Evolutionary conservation across 2,888 invertebrate species (phyloP).

Genomic region (Dinocampus coccinellae): DNA sequence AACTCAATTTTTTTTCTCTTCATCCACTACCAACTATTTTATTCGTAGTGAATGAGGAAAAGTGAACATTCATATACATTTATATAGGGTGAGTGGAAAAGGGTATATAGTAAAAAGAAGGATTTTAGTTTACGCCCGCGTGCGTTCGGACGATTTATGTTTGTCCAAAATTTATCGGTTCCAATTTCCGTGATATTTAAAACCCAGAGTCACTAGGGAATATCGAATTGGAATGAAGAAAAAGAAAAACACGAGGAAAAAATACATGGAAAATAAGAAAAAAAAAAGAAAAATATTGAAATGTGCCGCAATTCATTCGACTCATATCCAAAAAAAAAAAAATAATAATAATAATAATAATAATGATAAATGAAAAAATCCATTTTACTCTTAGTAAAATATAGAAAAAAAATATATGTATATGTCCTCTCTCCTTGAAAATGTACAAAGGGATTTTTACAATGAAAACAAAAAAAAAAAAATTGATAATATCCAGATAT

Average conservation of each 20-base stretch:
- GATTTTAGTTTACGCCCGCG: conserved; percentile 52
- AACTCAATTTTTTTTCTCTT: conserved; percentile 20
- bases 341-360: too few relatives aligned
- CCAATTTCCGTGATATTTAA: conserved; percentile 65
- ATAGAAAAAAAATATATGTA: background rate
- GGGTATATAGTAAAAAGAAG: background rate
- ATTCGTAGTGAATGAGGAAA: conserved; percentile 21
- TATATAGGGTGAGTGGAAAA: conserved; percentile 28
- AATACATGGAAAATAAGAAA: background rate
- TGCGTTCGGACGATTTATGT: conserved; percentile 57
- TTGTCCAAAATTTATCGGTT: conserved; percentile 60
- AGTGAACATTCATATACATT: conserved; percentile 1
- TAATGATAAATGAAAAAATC: too few relatives aligned
- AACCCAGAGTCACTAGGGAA: conserved; percentile 34
- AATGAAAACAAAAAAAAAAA: too few relatives aligned
- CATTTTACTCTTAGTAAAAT: background rate
- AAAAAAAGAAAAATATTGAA: background rate
- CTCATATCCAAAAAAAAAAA: background rate
- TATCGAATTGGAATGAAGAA: conserved; percentile 21
- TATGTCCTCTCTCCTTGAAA: too few relatives aligned
- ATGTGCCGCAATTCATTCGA: background rate
- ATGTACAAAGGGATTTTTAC: too few relatives aligned
- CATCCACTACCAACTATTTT: conserved; percentile 22
- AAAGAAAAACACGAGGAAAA: conserved; percentile 3
- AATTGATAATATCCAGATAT: too few relatives aligned